A percentile compares a stretch with the other conserved stretches of the same genome.
These are phyloP conservation scores for Psettodes erumei DNA, from an alignment of 2,113 vertebrate species.

Conservation along the genomic window DNA sequence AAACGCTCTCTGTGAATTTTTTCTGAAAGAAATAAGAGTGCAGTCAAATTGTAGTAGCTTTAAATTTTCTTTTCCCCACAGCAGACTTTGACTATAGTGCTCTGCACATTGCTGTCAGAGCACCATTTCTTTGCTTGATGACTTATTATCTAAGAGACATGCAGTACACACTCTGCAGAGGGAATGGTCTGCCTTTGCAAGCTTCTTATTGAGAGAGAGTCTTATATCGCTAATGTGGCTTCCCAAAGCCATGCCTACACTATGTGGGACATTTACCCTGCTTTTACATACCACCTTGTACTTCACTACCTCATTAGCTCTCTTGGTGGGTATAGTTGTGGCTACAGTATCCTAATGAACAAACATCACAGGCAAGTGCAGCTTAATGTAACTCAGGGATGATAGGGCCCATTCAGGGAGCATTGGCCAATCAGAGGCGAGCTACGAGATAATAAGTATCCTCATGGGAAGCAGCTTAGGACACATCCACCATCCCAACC, in stretches of 20 bases:
- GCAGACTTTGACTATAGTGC: neutral
- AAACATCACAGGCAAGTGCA: neutral
- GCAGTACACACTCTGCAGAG: constrained; percentile 40
- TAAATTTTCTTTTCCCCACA: neutral
- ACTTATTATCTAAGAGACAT: constrained; percentile 61
- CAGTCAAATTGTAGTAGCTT: neutral
- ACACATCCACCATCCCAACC: neutral
- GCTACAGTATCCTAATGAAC: constrained; percentile 1
- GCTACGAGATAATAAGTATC: too few species aligned
- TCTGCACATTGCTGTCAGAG: constrained; percentile 16
- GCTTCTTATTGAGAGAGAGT: constrained; percentile 11
- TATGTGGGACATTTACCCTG: constrained; percentile 15
- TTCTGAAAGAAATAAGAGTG: neutral
- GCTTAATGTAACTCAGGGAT: too few species aligned
- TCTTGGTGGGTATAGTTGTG: neutral
- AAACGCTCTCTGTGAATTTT: neutral
- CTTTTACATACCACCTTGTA: neutral
- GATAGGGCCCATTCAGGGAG: too few species aligned
- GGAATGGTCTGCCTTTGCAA: constrained; percentile 41
- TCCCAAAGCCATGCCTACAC: constrained; percentile 9
- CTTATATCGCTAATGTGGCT: neutral
- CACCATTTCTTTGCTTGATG: constrained; percentile 16
- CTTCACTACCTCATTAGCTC: neutral
- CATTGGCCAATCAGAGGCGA: too few species aligned
- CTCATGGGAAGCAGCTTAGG: too few species aligned